Conservation (phyloP, 2,797 vertebrate genomes). For the Octomys mimax region DNA sequence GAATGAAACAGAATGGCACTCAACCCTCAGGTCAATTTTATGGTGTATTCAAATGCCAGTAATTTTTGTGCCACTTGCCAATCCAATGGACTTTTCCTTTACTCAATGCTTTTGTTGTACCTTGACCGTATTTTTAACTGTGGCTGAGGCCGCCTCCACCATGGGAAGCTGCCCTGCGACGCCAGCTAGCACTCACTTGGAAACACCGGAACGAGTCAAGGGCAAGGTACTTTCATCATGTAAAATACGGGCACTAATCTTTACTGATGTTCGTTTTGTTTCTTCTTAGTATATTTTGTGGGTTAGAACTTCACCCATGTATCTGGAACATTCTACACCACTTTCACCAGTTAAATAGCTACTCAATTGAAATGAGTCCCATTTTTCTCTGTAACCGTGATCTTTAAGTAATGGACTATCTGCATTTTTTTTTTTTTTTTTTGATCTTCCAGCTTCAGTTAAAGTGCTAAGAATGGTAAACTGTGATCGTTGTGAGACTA, state of each 20-base stretch:
- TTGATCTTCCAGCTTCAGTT: constrained; percentile 67
- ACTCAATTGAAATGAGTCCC: constrained; percentile 19
- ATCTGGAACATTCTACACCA: constrained; percentile 52
- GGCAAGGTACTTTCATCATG: constrained; percentile 72
- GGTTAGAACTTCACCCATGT: constrained; percentile 56
- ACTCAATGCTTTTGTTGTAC: not conserved
- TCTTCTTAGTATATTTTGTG: constrained; percentile 42
- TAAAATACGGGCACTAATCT: constrained; percentile 56
- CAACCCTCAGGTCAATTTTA: constrained; percentile 75
- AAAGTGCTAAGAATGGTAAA: constrained; percentile 36
- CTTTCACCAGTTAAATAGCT: constrained; percentile 51
- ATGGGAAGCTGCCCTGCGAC: not conserved
- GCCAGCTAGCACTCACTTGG: constrained; percentile 36
- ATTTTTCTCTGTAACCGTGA: constrained; percentile 18
- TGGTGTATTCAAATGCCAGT: constrained; percentile 49
- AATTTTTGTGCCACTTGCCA: constrained; percentile 56
- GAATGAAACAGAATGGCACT: constrained; percentile 54
- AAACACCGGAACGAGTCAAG: constrained; percentile 40
- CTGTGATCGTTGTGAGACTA: constrained; percentile 72
- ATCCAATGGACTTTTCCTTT: not conserved
- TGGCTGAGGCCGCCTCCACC: not conserved
- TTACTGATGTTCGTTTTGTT: not conserved
- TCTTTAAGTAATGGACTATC: constrained; percentile 56
- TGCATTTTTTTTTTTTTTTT: constrained; percentile 43
- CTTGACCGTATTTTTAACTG: not conserved